Evolutionary conservation across 2,797 vertebrate genomes (phyloP).

Genomic region (Gallirallus australis): DNA sequence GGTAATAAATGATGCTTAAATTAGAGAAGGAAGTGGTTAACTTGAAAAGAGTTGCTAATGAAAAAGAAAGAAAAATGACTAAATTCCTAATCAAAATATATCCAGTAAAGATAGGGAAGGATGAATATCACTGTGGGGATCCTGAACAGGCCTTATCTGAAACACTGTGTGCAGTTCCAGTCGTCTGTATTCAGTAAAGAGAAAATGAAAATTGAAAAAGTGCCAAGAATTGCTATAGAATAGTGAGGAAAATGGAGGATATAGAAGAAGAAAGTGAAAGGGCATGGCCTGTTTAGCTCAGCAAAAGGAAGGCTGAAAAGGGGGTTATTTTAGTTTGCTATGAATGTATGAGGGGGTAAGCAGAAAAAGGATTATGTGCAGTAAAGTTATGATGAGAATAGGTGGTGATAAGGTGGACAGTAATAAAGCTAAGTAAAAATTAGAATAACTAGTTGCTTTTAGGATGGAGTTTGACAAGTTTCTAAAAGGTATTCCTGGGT

Average conservation of each 20-base stretch:
- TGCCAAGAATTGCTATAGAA: neutral
- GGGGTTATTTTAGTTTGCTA: neutral
- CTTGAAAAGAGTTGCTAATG: neutral
- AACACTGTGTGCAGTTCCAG: neutral
- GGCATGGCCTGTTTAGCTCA: neutral
- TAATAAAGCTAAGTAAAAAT: neutral
- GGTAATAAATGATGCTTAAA: neutral
- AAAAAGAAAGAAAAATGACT: neutral
- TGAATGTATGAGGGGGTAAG: neutral
- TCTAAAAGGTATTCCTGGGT: neutral
- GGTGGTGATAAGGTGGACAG: neutral
- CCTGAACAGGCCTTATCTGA: neutral
- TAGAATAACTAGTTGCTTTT: neutral
- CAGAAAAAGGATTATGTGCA: neutral
- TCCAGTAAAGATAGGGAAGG: neutral
- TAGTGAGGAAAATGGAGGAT: neutral
- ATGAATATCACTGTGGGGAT: neutral
- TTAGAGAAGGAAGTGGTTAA: neutral
- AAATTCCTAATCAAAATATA: neutral
- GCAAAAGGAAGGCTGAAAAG: neutral
- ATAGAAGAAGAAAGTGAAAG: neutral
- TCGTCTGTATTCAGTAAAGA: neutral
- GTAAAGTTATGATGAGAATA: neutral
- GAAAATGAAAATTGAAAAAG: neutral
- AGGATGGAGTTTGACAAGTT: neutral